Evolutionary conservation across 2,888 invertebrate genomes (phyloP).

Genomic region (Linnaemya tessellans): DNA sequence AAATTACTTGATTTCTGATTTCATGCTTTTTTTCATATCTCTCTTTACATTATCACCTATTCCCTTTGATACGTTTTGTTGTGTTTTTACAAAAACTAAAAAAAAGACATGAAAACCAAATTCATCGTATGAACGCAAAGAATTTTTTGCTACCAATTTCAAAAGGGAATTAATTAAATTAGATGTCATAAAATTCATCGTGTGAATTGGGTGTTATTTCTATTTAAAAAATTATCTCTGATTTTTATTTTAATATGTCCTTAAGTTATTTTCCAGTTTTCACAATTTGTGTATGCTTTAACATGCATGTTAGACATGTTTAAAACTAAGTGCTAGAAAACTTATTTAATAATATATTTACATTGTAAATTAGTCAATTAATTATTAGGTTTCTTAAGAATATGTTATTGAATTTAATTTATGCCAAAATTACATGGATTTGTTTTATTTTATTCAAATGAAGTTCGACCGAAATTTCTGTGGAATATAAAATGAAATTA

Average conservation of each 20-base stretch:
- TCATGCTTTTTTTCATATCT: too few species aligned
- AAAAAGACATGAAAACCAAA: too few species aligned
- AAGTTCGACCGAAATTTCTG: too few species aligned
- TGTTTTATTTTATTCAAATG: not conserved
- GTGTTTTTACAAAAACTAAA: too few species aligned
- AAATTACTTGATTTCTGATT: too few species aligned
- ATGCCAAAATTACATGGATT: conserved; percentile 24
- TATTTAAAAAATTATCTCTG: not conserved
- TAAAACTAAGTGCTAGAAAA: conserved; percentile 19
- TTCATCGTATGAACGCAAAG: too few species aligned
- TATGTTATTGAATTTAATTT: conserved; percentile 23
- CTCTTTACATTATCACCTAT: too few species aligned
- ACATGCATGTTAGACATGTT: conserved; percentile 40
- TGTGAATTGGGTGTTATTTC: not conserved
- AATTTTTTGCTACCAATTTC: too few species aligned
- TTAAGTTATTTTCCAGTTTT: too few species aligned
- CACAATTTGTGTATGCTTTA: not conserved
- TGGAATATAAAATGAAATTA: conserved; percentile 25
- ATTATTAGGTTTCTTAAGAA: conserved; percentile 25
- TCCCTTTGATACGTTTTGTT: too few species aligned
- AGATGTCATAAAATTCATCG: too few species aligned
- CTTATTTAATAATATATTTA: conserved; percentile 29
- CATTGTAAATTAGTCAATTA: conserved; percentile 58
- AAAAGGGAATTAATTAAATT: too few species aligned
- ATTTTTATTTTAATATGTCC: not conserved